Base-by-base conservation (phyloP, 2,888 invertebrate species). In the Molorchus minor region DNA sequence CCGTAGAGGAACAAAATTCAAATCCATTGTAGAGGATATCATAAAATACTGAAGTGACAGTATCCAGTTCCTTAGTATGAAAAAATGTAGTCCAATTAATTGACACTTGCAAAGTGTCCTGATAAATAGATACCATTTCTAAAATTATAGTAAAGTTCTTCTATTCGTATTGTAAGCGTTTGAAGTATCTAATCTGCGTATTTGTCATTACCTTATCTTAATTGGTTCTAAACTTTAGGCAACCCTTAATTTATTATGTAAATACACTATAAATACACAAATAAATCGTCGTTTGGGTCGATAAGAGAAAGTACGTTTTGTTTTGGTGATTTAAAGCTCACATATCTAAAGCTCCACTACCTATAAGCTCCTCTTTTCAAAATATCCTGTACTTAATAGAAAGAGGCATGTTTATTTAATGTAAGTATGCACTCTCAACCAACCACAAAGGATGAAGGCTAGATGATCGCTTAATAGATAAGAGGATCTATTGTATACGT, bases 401-500 rank as follows among this genome's bases (percentile, higher is more conserved):
- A 20, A 41, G 19, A 41, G 19, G 19, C 8, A 12, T 47, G 36
- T 36, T 36, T 47, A 20, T 20, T 47, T 47, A 47, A 47, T 15
- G 47, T 47, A 47, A 36, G 36, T 30, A 47, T 36, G 35, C 36
- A 20, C 33, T 47, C 36, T 36, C 36, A 36, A 45, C 33, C 45
- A 45, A 16, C 8, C 25, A 25, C 20, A 47, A 47, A 35, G 35
- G 47, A 36, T 36, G 47, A 35, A 47, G 47, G 47, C 47, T 30
- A 20, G 36, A 30, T 16, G 36, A 47, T 36, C 20, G 36, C 47
- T 36, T 47, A 21, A 20, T 36, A 36, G 21, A 36, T 36, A 36
- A 47, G 36, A 47, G 47, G 17, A 12, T 12, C 47, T 21, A 47
- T 47, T 47, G 47, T 47, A 21, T 47, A 35, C 36, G 13, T 12